Conservation (phyloP, 2,113 vertebrate genomes). For the Melanostigma gelatinosum region DNA sequence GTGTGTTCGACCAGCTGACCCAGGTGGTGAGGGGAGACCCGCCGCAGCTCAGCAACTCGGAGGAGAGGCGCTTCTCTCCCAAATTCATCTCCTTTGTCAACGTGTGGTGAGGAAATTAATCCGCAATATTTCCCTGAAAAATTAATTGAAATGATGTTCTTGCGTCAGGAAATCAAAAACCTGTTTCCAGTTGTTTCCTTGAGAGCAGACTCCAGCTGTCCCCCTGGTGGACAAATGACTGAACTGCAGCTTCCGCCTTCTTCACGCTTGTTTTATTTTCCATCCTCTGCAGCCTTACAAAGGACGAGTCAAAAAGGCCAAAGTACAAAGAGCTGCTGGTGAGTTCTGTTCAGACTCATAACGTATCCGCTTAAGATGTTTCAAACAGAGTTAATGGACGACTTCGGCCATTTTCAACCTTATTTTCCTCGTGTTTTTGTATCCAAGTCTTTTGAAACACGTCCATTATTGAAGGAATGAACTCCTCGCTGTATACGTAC, state of each 20-base stretch:
- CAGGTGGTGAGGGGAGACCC: slow-evolving; percentile 99
- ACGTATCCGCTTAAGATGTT: background rate
- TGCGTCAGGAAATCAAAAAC: no score
- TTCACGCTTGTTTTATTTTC: background rate
- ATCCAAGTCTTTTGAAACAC: no score
- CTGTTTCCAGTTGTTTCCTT: background rate
- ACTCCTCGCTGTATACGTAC: no score
- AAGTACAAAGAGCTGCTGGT: slow-evolving; percentile 99
- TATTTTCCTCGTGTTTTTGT: background rate
- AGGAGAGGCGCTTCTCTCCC: slow-evolving; percentile 96
- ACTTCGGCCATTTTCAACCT: background rate
- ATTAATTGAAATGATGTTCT: no score
- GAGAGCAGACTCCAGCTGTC: background rate
- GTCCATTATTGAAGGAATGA: no score
- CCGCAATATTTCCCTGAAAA: no score
- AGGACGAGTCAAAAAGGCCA: slow-evolving; percentile 99
- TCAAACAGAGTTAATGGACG: background rate
- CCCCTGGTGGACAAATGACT: slow-evolving; percentile 15
- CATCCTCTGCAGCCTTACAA: slow-evolving; percentile 90
- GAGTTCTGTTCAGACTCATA: slow-evolving; percentile 65
- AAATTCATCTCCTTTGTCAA: slow-evolving; percentile 99
- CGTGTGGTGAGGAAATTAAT: slow-evolving; percentile 88
- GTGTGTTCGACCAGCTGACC: slow-evolving; percentile 98
- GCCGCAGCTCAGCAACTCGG: slow-evolving; percentile 96
- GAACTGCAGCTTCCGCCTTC: background rate